Evolutionary conservation across 2,888 invertebrate genomes (phyloP), one percentile per base, ranked within the genome.

Genomic region (Drosophila basisetae): DNA sequence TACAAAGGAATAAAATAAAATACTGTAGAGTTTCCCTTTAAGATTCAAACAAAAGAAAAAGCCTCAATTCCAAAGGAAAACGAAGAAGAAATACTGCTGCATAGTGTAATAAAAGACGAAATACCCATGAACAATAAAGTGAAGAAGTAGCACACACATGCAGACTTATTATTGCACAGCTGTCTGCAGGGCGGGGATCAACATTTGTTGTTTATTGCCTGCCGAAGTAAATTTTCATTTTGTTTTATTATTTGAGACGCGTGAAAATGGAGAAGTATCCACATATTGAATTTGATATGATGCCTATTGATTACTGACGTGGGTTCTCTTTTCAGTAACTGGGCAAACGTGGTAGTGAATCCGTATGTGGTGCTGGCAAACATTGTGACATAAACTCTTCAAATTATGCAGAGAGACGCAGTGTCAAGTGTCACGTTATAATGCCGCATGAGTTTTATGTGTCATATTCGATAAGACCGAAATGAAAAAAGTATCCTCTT

Each of bases 191-290:
- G 16, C 35, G 41, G 61, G 60, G 55, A 67, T 82, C 89, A 74
- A 82, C 82, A 82, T 82, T 89, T 89, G 84, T 80, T 78, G 84
- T 87, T 87, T 89, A 89, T 84, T 87, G 86, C 64, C 80, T 72
- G 73, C 68, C 69, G 60, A 79, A 89, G 88, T 78, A 78, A 88
- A 84, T 84, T 90, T 90, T 84, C 89, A 89, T 87, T 89, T 90
- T 78, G 74, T 67, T 84, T 79, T 82, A 77, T 86, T 88, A 77
- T 88, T 82, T 71, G 73, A 61, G 66, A 67, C 70, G 73, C 73
- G 64, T 56, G 73, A 79, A 75, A 69, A 47, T 70, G 41, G 22
- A 25, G 18, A 7, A 22, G 54, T 43, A 31, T 16, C 66, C 61
- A 67, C 50, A 88, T 89, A 90, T 84, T 84, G 83, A 88, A 84